Base-by-base conservation (phyloP, 1,140 invertebrate species). In the Caenorhabditis inopinata region DNA sequence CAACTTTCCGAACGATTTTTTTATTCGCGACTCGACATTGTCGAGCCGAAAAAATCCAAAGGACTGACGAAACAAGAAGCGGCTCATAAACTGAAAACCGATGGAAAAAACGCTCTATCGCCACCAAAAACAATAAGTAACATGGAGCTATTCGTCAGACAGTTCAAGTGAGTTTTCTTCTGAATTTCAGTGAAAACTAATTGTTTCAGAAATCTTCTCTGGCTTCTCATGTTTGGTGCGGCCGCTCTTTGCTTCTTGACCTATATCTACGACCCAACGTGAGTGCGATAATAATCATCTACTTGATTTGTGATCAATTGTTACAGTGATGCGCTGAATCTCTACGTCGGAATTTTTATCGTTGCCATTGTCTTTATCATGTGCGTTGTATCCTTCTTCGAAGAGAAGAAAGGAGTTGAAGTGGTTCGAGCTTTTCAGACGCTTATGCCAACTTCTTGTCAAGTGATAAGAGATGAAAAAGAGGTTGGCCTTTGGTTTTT, bases 341-440 rank as follows among this genome's bases (percentile, higher is more conserved):
- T 83, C 23, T 83, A 78, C 38, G 79, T 83, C 49, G 82, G 62
- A n/a, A 76, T 83, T 21, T 77, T 83, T 58, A 73, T 83, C 45
- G 62, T 82, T 21, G 74, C 47, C 1, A 76, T 83, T 25, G 80
- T 83, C 45, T 51, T 83, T 45, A 42, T 83, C 74, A 83, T 83
- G 82, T 83, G 82, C 42, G 38, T 82, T n/a, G 45, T 83, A 4
- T 81, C 79, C 14, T 83, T 82, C 74, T 75, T 73, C 23, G 80
- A 83, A 68, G 82, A 83, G 74, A 83, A 83, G 46, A 81, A 82
- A 18, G 82, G 68, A 74, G 68, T 79, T 9, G 81, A 76, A n/a
- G 73, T 79, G n/a, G 74, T 82, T 27, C 74, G 81, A n/a, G 81
- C 62, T 16, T 82, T 82, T 73, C 45, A 62, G 11, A 74, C 46